Evolutionary conservation across 2,113 vertebrate species (phyloP).

Genomic region (Morone chrysops): DNA sequence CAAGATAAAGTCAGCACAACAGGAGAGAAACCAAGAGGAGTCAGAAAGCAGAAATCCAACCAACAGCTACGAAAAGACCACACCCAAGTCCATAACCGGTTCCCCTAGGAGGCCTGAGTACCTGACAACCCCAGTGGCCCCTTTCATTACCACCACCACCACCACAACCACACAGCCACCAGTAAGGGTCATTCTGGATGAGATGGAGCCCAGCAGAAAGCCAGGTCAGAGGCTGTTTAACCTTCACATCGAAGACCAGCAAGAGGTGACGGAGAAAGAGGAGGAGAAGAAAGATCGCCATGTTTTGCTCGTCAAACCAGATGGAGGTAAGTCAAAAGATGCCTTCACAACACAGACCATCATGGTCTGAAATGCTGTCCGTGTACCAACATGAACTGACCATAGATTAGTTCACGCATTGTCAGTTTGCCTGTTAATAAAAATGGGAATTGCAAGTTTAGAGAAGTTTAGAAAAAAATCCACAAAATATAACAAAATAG

Average conservation of each 20-base stretch:
- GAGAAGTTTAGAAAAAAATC: too few relatives aligned
- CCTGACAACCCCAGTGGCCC: conserved; percentile 48
- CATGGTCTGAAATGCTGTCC: not conserved
- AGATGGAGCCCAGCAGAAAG: conserved; percentile 61
- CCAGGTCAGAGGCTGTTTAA: conserved; percentile 65
- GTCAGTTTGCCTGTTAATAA: not conserved
- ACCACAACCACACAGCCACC: conserved; percentile 68
- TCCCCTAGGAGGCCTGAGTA: conserved; percentile 7
- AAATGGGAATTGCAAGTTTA: too few relatives aligned
- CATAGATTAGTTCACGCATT: not conserved
- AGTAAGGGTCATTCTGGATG: conserved; percentile 55
- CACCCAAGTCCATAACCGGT: conserved; percentile 19
- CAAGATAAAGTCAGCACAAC: conserved; percentile 29
- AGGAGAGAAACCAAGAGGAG: conserved; percentile 14
- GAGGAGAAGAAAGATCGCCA: conserved; percentile 59
- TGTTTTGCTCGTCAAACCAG: conserved; percentile 67
- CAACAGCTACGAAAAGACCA: conserved; percentile 38
- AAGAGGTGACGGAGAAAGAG: conserved; percentile 61
- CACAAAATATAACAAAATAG: too few relatives aligned
- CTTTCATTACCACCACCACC: conserved; percentile 79
- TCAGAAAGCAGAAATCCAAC: conserved; percentile 8
- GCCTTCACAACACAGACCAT: not conserved
- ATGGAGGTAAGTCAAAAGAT: conserved; percentile 85
- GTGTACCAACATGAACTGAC: not conserved
- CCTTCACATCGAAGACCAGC: conserved; percentile 68